phyloP scores from a whole-genome alignment of 2,113 vertebrate genomes.

The Poeciliopsis occidentalis region DNA sequence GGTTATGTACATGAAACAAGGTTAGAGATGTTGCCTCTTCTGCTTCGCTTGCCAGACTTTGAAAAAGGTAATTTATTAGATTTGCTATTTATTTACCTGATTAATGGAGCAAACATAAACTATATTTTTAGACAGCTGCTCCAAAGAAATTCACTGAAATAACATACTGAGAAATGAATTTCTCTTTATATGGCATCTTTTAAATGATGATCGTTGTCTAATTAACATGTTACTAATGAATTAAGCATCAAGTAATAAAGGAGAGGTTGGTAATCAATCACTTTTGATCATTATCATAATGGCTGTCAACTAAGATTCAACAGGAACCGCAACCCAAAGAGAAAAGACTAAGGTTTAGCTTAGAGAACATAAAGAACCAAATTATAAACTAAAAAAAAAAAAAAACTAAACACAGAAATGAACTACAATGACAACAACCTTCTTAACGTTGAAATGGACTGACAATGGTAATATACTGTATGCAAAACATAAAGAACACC shows the following conservation, averaged over 20 bases:
- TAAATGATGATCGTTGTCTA: too few species aligned
- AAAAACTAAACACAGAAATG: too few species aligned
- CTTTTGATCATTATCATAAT: neutral
- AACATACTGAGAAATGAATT: constrained; percentile 13
- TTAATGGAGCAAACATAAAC: constrained; percentile 5
- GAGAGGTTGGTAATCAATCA: neutral
- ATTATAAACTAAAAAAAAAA: too few species aligned
- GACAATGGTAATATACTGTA: too few species aligned
- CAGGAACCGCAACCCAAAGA: too few species aligned
- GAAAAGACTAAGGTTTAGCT: too few species aligned
- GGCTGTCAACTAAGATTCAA: too few species aligned
- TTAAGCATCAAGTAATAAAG: neutral
- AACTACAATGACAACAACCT: too few species aligned
- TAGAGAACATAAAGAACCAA: too few species aligned
- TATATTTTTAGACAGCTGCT: constrained; percentile 5
- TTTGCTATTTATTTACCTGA: constrained; percentile 7
- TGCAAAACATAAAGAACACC: too few species aligned
- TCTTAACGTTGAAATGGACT: too few species aligned
- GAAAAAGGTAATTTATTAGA: neutral
- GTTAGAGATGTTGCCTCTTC: constrained; percentile 20
- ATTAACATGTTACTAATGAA: neutral
- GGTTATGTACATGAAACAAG: constrained; percentile 51
- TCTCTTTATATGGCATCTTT: constrained; percentile 24
- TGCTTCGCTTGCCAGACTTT: neutral
- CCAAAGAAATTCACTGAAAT: neutral